Conservation (phyloP, 2,888 invertebrate genomes). For the Furcula furcula region DNA sequence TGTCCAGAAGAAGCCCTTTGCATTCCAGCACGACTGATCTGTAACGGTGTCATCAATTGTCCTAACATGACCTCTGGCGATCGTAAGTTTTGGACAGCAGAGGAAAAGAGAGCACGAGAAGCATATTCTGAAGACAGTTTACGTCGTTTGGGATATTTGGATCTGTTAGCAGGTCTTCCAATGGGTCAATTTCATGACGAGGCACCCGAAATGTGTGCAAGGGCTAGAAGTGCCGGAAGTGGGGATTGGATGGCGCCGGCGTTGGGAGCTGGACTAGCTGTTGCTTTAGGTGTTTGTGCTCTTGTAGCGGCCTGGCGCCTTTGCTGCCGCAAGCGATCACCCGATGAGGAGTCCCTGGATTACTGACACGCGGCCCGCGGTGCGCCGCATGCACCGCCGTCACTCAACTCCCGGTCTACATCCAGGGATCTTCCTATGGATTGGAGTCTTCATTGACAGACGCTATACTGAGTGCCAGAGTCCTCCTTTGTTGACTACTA, state of each 20-base stretch:
- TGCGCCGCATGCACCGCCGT: constrained; percentile 70
- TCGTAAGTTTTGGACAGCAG: constrained; percentile 71
- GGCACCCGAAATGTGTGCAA: constrained; percentile 87
- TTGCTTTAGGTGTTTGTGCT: constrained; percentile 79
- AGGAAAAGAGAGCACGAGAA: constrained; percentile 76
- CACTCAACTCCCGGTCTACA: constrained; percentile 65
- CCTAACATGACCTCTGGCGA: constrained; percentile 85
- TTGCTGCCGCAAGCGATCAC: constrained; percentile 82
- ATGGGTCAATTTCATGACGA: constrained; percentile 86
- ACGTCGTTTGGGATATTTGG: constrained; percentile 80
- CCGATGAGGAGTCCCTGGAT: constrained; percentile 83
- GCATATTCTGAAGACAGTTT: constrained; percentile 83
- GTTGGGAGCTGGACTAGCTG: constrained; percentile 82
- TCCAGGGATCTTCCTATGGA: constrained; percentile 72
- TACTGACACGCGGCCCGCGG: constrained; percentile 83
- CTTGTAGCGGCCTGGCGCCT: constrained; percentile 82
- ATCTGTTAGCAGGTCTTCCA: constrained; percentile 62
- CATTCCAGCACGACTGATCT: constrained; percentile 91
- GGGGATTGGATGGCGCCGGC: constrained; percentile 84
- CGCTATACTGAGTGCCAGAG: constrained; percentile 70
- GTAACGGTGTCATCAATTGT: constrained; percentile 94
- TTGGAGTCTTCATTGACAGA: constrained; percentile 80
- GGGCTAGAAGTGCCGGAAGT: constrained; percentile 67
- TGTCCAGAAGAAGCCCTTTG: constrained; percentile 93
- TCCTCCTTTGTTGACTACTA: constrained; percentile 53